These are phyloP conservation scores for Laticauda colubrina DNA, from an alignment of 2,113 vertebrate species.

Conservation along the genomic window DNA sequence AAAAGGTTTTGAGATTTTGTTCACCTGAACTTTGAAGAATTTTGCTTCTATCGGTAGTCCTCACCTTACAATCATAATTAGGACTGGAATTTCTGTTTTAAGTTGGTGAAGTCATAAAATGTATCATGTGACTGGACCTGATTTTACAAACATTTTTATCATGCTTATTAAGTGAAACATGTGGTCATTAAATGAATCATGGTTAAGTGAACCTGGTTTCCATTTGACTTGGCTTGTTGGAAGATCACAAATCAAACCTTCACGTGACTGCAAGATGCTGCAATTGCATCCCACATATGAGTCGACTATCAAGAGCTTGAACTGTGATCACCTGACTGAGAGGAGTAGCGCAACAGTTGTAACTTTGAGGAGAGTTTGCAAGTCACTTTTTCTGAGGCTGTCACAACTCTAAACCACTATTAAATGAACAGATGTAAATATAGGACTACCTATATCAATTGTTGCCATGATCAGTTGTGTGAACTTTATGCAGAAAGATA, in stretches of 20 bases:
- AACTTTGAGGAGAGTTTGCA: not conserved
- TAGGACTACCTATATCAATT: not conserved
- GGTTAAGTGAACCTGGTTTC: not conserved
- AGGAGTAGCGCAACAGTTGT: not conserved
- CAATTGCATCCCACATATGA: not conserved
- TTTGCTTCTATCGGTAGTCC: not conserved
- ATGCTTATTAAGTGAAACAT: not conserved
- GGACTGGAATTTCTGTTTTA: not conserved
- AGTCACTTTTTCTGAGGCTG: not conserved
- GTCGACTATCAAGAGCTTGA: not conserved
- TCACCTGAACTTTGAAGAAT: not conserved
- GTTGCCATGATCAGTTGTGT: not conserved
- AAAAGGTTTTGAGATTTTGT: not conserved
- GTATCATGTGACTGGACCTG: not conserved
- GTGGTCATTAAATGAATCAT: not conserved
- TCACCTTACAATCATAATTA: not conserved
- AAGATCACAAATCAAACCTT: not conserved
- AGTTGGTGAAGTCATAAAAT: not conserved
- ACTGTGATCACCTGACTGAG: not conserved
- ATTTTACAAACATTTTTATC: not conserved
- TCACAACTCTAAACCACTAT: not conserved
- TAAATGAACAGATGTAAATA: not conserved
- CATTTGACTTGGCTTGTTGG: not conserved
- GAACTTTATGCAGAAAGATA: not conserved
- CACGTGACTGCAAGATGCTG: not conserved